Evolutionary conservation across 2,113 vertebrate genomes (phyloP).

Genomic region (Cynoglossus semilaevis): DNA sequence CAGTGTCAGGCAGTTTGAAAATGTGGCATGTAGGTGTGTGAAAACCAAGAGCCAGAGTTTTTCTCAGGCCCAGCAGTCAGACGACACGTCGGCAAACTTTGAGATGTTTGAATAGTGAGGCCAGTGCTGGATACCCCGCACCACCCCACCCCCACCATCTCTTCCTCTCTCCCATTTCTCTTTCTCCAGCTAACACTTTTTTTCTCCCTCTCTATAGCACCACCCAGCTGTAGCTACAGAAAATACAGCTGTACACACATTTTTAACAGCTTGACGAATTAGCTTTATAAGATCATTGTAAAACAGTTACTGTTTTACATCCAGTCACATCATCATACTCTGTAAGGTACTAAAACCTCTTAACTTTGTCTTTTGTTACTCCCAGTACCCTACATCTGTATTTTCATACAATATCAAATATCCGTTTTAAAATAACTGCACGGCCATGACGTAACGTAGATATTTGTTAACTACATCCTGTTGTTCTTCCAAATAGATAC

Average conservation of each 20-base stretch:
- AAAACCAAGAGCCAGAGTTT: slow-evolving; percentile 59
- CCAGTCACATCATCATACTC: no score
- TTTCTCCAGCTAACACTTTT: slow-evolving; percentile 6
- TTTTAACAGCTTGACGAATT: no score
- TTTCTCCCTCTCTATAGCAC: slow-evolving; percentile 49
- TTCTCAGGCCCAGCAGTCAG: slow-evolving; percentile 61
- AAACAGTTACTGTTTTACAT: no score
- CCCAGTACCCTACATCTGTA: no score
- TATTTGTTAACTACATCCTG: no score
- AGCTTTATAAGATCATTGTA: no score
- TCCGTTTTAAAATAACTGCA: no score
- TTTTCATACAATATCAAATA: no score
- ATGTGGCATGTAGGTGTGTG: slow-evolving; percentile 75
- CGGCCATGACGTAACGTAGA: no score
- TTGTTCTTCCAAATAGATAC: no score
- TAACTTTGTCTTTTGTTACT: no score
- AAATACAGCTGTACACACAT: slow-evolving; percentile 7
- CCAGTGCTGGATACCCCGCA: slow-evolving; percentile 31
- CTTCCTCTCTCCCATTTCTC: slow-evolving; percentile 25
- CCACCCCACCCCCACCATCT: slow-evolving; percentile 5
- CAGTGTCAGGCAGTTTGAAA: slow-evolving; percentile 71
- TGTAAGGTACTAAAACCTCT: no score
- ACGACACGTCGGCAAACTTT: slow-evolving; percentile 63
- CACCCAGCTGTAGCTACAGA: slow-evolving; percentile 50
- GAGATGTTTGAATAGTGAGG: slow-evolving; percentile 73